Percentiles rank a stretch among this genome's conserved stretches.
Evolutionary conservation across 2,113 vertebrate species (phyloP).

Genomic region (Paramisgurnus dabryanus): DNA sequence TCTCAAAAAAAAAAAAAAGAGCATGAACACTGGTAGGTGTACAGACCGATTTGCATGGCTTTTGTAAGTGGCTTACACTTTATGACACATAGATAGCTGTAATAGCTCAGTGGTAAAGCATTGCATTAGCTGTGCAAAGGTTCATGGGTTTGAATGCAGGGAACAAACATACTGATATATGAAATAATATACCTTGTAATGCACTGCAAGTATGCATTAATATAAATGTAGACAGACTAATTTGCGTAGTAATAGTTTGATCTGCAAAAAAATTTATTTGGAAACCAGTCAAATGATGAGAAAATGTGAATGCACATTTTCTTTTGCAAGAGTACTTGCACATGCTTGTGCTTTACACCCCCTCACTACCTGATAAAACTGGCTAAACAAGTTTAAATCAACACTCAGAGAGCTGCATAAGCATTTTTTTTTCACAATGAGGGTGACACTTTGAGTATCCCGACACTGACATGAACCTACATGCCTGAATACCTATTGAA

Average conservation of each 20-base stretch:
- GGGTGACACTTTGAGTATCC: conserved; percentile 41
- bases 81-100: too few species aligned
- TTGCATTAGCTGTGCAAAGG: too few species aligned
- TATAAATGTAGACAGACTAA: too few species aligned
- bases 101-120: too few species aligned
- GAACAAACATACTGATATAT: too few species aligned
- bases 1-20: conserved; percentile 27
- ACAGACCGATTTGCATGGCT: background rate
- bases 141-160: too few species aligned
- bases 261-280: background rate
- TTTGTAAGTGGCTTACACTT: background rate
- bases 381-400: conserved; percentile 43
- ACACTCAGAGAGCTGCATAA: background rate
- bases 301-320: background rate
- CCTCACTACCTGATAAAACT: conserved; percentile 32
- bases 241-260: too few species aligned
- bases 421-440: conserved; percentile 43
- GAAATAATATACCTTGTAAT: too few species aligned
- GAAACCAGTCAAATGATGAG: background rate
- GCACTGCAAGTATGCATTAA: too few species aligned
- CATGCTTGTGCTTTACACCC: background rate
- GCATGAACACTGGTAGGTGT: background rate
- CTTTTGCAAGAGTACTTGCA: background rate
- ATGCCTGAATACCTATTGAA: conserved; percentile 43
- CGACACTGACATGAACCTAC: conserved; percentile 53